Evolutionary conservation across 2,888 invertebrate species (phyloP).

Genomic region (Alcis repandata): DNA sequence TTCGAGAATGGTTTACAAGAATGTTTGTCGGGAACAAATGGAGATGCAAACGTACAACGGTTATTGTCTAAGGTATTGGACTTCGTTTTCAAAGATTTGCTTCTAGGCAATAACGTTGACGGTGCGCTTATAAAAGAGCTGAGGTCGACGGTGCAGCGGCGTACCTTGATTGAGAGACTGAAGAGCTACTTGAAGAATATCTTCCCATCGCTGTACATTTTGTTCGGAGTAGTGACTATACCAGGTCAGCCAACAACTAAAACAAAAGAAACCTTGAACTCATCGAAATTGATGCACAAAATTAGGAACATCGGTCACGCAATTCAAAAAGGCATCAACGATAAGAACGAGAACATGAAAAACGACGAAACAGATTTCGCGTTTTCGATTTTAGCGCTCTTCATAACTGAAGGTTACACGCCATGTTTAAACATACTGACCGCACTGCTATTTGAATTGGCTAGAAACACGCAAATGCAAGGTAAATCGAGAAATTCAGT

Average conservation of each 20-base stretch:
- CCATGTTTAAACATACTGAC: constrained; percentile 73
- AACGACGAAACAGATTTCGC: constrained; percentile 63
- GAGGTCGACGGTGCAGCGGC: constrained; percentile 64
- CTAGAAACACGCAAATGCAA: constrained; percentile 67
- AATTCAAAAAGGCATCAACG: constrained; percentile 62
- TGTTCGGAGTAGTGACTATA: constrained; percentile 66
- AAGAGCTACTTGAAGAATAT: constrained; percentile 77
- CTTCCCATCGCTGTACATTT: constrained; percentile 75
- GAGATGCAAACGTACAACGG: constrained; percentile 80
- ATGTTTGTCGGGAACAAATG: constrained; percentile 83
- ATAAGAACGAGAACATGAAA: constrained; percentile 58
- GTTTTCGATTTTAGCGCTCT: constrained; percentile 66
- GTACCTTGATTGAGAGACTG: constrained; percentile 64
- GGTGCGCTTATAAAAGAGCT: constrained; percentile 64
- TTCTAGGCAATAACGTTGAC: constrained; percentile 68
- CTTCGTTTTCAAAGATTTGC: constrained; percentile 76
- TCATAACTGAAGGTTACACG: constrained; percentile 77
- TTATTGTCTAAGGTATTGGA: constrained; percentile 82
- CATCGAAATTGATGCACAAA: constrained; percentile 62
- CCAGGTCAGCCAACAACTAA: constrained; percentile 61
- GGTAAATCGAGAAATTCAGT: constrained; percentile 63
- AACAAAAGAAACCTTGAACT: constrained; percentile 60
- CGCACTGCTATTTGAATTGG: constrained; percentile 71
- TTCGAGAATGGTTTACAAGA: constrained; percentile 74
- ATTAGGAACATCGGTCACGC: constrained; percentile 64